phyloP scores from a whole-genome alignment of 2,113 vertebrate genomes.

The Bombycilla garrulus region DNA sequence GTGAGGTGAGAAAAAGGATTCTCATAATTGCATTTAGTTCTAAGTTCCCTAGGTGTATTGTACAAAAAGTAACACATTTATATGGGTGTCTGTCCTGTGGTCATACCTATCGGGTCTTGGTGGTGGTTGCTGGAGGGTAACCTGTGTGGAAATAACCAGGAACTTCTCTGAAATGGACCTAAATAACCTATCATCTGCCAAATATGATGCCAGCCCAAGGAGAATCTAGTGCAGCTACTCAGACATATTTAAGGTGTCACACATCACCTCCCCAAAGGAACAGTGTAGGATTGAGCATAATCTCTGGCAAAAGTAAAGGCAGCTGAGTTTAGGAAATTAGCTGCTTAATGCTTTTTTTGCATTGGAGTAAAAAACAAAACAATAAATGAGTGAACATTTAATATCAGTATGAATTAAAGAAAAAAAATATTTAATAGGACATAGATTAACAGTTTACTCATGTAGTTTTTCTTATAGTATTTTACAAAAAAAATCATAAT shows the following conservation, averaged over 20 bases:
- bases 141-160: rapidly evolving
- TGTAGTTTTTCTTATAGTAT: neutral
- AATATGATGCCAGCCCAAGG: neutral
- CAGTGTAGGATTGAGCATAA: neutral
- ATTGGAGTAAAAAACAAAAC: neutral
- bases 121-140: neutral
- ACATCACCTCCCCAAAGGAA: neutral
- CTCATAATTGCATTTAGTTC: neutral
- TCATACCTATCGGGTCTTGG: neutral
- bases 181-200: neutral
- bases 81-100: neutral
- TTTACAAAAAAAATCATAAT: neutral
- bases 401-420: neutral
- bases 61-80: neutral
- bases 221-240: neutral
- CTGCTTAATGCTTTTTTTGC: neutral
- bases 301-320: neutral
- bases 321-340: neutral
- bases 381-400: neutral
- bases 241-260: neutral
- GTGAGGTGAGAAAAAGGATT: neutral
- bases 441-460: neutral
- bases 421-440: neutral
- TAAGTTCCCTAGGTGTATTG: neutral
- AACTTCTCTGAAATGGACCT: neutral